Base-by-base conservation (phyloP, 2,888 invertebrate genomes). In the Pachymerium ferrugineum region DNA sequence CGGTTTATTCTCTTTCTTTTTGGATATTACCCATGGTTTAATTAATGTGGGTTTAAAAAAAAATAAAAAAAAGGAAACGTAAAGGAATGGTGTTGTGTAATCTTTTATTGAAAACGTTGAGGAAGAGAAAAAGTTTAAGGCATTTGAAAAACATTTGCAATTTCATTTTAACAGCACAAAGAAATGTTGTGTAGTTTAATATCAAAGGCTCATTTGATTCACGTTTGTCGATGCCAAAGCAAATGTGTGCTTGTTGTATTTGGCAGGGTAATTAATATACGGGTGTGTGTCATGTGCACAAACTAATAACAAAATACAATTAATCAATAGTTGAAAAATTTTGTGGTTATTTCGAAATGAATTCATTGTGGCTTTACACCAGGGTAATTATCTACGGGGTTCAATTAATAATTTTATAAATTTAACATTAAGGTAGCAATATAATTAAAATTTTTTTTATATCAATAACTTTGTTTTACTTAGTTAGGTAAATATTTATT, bases 261-360 rank as follows among this genome's bases (percentile, higher is more conserved):
- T 62, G 62, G 25, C 12, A 62, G 28, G 62, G 62, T 62, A 62
- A 62, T 62, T 62, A 62, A 62, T 62, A 62, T 62, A 62, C 62
- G 62, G 25, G 14, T 62, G 62, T n/a, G 62, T 62, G 62, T 62
- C 62, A 62, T 62, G 62, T 62, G 62, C 62, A 62, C 62, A 62
- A 62, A 62, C 62, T 62, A 62, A 62, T 62, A 62, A 25, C 62
- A 62, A 62, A 62, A 62, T 62, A n/a, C n/a, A 62, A 62, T 22
- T 25, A 62, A 62, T 62, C 62, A 62, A 62, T n/a, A n/a, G n/a
- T n/a, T n/a, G n/a, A n/a, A n/a, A n/a, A n/a, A n/a, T n/a, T n/a
- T n/a, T n/a, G n/a, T n/a, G n/a, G n/a, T n/a, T n/a, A n/a, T n/a
- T n/a, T n/a, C n/a, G n/a, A n/a, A n/a, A n/a, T n/a, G n/a, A n/a